These are phyloP conservation scores for Cnemophilus loriae DNA, from an alignment of 2,113 vertebrate genomes.

Conservation along the genomic window DNA sequence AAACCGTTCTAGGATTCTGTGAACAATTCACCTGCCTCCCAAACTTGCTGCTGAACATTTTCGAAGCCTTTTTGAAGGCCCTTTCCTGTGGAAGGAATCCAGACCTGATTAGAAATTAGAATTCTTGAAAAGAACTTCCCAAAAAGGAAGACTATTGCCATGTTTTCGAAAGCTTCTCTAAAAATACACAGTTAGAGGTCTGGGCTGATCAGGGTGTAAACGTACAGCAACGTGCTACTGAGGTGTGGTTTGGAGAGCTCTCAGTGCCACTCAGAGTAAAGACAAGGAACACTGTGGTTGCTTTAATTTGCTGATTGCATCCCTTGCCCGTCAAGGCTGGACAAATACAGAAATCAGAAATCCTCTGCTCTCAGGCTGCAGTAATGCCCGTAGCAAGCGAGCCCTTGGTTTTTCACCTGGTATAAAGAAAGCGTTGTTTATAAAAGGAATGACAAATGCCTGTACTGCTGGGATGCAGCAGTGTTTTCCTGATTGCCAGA, in stretches of 20 bases:
- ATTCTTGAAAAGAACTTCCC: background rate
- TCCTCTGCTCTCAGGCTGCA: background rate
- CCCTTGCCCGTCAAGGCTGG: background rate
- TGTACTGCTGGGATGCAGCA: background rate
- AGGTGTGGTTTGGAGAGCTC: background rate
- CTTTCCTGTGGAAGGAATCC: background rate
- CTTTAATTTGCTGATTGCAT: background rate
- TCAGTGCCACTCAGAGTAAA: background rate
- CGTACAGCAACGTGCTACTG: accelerated
- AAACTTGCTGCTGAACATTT: background rate
- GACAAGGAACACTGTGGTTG: background rate
- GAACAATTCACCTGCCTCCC: background rate
- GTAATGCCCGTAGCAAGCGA: background rate
- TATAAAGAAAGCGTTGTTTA: background rate
- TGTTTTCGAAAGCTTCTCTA: background rate
- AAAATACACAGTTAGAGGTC: background rate
- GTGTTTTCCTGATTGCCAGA: background rate
- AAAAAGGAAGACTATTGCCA: background rate
- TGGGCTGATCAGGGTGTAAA: background rate
- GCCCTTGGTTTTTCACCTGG: background rate
- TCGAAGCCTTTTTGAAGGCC: background rate
- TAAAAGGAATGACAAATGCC: background rate
- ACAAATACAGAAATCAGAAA: background rate
- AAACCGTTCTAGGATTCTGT: background rate
- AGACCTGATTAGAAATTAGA: background rate